Evolutionary conservation across 1,140 invertebrate genomes (phyloP), one percentile per base, ranked within the genome.

Genomic region (Cotesia vestalis): DNA sequence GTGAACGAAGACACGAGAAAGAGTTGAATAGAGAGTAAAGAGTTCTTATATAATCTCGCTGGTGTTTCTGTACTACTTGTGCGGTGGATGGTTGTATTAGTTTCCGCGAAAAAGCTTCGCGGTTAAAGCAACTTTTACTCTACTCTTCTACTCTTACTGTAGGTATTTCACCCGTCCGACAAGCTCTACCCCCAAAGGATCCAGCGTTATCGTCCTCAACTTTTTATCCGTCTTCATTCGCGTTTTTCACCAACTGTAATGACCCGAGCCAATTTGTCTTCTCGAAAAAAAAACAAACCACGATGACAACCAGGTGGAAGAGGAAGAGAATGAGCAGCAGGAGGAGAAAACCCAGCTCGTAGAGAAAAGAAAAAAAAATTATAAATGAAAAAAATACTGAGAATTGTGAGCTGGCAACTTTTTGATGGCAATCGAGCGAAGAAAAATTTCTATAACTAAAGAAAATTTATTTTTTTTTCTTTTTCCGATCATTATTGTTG

Each of bases 231-330:
- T 64, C 17, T 64, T 64, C 14, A 8, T 66, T 57, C 63, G 55
- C 61, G 3, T 69, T 20, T 63, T 52, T n/a, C 36, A 52, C 40
- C 60, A 53, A 69, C 66, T 66, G 62, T 55, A 60, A 51, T 55
- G 57, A 69, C 40, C 55, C 66, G 38, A 53, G 63, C 60, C 75
- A 66, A 79, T 79, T 79, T 79, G 75, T 79, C 76, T 78, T 72
- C 57, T 53, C 14, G n/a, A 59, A 62, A 61, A 78, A 27, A 73
- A 73, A 77, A 76, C 77, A 76, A 74, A 67, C 57, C 75, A 61
- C 20, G 17, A 8, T 12, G 36, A 46, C 40, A 46, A 46, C 40
- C 20, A 72, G 4, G 6, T 3, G 5, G 4, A 35, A 59, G 12
- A 71, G 27, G n/a, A 27, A 57, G 67, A 51, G 71, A 12, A 3